Conservation (phyloP, 1,140 invertebrate species). For the Tetragonula clypearis region DNA sequence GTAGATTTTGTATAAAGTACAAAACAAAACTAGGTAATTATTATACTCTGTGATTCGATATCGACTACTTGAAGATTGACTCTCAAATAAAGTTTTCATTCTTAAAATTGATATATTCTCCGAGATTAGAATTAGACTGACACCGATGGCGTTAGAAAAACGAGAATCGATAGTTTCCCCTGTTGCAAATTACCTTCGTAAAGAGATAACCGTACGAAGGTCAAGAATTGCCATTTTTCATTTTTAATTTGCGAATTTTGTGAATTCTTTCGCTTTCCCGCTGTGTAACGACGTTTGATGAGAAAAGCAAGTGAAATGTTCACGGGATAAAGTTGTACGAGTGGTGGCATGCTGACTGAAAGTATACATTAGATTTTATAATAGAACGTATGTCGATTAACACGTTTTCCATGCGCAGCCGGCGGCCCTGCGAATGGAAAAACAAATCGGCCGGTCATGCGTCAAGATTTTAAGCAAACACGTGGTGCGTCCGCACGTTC, state of each 20-base stretch:
- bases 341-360: not conserved
- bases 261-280: not conserved
- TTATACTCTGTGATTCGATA: too few relatives aligned
- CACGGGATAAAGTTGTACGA: not conserved
- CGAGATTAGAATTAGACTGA: too few relatives aligned
- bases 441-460: slow-evolving; percentile 62
- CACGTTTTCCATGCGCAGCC: not conserved
- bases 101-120: too few relatives aligned
- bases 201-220: not conserved
- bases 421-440: slow-evolving; percentile 60
- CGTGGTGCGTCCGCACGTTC: slow-evolving; percentile 46
- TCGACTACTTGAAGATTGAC: too few relatives aligned
- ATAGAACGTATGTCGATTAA: slow-evolving; percentile 1
- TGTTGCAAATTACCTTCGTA: not conserved
- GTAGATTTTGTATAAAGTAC: too few relatives aligned
- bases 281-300: not conserved
- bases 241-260: not conserved
- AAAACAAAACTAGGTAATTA: too few relatives aligned
- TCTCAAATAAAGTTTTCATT: too few relatives aligned
- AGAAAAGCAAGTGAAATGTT: not conserved
- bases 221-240: fast-evolving
- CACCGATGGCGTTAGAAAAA: not conserved
- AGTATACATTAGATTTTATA: not conserved
- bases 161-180: not conserved
- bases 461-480: slow-evolving; percentile 72